phyloP scores from a whole-genome alignment of 1,140 invertebrate genomes.

The Drosophila lacertosa region DNA sequence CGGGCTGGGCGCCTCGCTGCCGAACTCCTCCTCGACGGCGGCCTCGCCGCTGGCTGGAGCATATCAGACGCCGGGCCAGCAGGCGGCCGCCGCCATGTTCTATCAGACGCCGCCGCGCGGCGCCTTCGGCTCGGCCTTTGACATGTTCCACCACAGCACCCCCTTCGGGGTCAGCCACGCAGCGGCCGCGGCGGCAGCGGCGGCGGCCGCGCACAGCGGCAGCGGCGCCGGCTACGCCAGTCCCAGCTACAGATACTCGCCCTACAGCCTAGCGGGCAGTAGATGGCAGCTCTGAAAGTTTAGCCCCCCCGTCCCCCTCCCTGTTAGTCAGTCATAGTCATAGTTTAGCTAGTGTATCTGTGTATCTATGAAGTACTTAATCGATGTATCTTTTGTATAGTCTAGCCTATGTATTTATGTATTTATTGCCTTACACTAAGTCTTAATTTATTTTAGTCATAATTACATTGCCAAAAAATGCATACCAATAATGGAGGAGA shows the following conservation, averaged over 20 bases:
- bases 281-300: slow-evolving; percentile 84
- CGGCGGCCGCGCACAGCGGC: slow-evolving; percentile 34
- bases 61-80: slow-evolving; percentile 65
- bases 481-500: background rate
- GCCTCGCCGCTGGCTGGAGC: slow-evolving; percentile 71
- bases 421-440: slow-evolving; percentile 78
- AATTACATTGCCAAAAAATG: slow-evolving; percentile 41
- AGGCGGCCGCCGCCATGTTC: slow-evolving; percentile 68
- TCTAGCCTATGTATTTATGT: slow-evolving; percentile 60
- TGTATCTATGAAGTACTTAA: slow-evolving; percentile 35
- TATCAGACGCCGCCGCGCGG: slow-evolving; percentile 81
- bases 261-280: slow-evolving; percentile 80
- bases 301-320: slow-evolving; percentile 11
- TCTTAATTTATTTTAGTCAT: slow-evolving; percentile 67
- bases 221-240: slow-evolving; percentile 71
- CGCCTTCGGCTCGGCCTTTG: slow-evolving; percentile 82
- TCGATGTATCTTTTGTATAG: slow-evolving; percentile 40
- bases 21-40: slow-evolving; percentile 68
- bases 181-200: slow-evolving; percentile 68
- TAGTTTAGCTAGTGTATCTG: slow-evolving; percentile 44
- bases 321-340: slow-evolving; percentile 10
- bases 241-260: slow-evolving; percentile 83
- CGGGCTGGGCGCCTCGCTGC: slow-evolving; percentile 74
- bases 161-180: slow-evolving; percentile 75
- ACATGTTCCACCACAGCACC: slow-evolving; percentile 84